Conservation (phyloP, 1,140 invertebrate genomes). For the Drosophila littoralis region DNA sequence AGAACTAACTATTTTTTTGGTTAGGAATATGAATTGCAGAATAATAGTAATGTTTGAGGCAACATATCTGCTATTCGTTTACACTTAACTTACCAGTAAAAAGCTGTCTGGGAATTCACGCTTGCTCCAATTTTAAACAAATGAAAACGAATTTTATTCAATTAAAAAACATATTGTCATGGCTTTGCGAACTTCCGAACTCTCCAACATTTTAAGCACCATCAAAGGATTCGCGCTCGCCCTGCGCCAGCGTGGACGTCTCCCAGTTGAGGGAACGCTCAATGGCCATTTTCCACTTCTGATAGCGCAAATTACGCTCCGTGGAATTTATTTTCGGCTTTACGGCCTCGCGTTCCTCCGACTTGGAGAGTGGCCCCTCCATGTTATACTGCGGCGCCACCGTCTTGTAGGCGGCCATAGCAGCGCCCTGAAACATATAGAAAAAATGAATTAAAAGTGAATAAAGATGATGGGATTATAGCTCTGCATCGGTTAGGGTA, state of each 20-base stretch:
- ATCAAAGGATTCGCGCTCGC: conserved; percentile 70
- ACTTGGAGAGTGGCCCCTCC: conserved; percentile 81
- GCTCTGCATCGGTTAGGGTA: too few relatives aligned
- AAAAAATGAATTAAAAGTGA: neutral
- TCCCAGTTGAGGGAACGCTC: conserved; percentile 93
- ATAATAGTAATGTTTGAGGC: too few relatives aligned
- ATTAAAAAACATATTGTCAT: conserved; percentile 15
- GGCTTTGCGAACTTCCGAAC: too few relatives aligned
- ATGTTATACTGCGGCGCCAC: conserved; percentile 87
- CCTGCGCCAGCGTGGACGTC: conserved; percentile 63
- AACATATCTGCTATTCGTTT: too few relatives aligned
- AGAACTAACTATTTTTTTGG: too few relatives aligned
- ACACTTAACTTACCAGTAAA: too few relatives aligned
- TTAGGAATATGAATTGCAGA: too few relatives aligned
- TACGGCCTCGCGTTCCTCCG: conserved; percentile 85
- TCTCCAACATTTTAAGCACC: conserved; percentile 60
- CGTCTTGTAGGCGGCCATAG: conserved; percentile 91
- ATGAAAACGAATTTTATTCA: conserved; percentile 7
- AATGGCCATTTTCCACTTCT: conserved; percentile 94
- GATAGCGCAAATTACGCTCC: conserved; percentile 90
- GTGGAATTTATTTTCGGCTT: conserved; percentile 88
- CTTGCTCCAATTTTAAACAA: neutral
- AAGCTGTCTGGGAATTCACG: too few relatives aligned
- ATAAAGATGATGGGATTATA: too few relatives aligned
- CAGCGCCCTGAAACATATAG: conserved; percentile 86